Evolutionary conservation across 2,113 vertebrate species (phyloP).

Genomic region (Oncorhynchus masou): DNA sequence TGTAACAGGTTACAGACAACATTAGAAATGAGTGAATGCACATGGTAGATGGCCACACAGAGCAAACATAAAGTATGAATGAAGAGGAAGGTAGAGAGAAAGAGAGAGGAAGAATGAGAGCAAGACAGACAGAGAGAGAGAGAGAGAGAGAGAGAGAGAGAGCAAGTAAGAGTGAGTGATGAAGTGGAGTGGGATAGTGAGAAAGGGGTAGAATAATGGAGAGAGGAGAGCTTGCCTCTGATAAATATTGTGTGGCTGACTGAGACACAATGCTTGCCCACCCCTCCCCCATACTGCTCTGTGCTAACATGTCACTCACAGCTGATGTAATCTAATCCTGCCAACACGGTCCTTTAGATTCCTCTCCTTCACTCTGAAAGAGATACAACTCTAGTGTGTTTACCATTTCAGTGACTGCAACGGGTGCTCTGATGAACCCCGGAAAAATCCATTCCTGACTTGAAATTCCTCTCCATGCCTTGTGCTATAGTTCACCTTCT

Average conservation of each 20-base stretch:
- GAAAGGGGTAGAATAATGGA: neutral
- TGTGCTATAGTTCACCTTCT: neutral
- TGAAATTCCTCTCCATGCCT: neutral
- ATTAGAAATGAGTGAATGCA: conserved; percentile 40
- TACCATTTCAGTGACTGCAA: neutral
- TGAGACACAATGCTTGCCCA: neutral
- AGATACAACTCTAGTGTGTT: neutral
- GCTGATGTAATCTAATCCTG: conserved; percentile 3
- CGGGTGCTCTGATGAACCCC: neutral
- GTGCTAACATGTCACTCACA: neutral
- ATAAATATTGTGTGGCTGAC: neutral
- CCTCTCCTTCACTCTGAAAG: neutral
- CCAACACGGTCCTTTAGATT: neutral
- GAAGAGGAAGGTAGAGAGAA: neutral
- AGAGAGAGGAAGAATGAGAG: no score
- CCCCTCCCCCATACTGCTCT: neutral
- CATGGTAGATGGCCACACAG: conserved; percentile 26
- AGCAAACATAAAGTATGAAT: neutral
- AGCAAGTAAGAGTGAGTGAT: neutral
- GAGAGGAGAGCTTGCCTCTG: neutral
- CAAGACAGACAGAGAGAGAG: neutral
- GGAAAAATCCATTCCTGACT: neutral
- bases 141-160: neutral
- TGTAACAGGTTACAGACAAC: conserved; percentile 24
- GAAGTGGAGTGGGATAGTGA: neutral